These are phyloP conservation scores for Myioborus miniatus DNA, from an alignment of 2,797 vertebrate species.

Conservation along the genomic window DNA sequence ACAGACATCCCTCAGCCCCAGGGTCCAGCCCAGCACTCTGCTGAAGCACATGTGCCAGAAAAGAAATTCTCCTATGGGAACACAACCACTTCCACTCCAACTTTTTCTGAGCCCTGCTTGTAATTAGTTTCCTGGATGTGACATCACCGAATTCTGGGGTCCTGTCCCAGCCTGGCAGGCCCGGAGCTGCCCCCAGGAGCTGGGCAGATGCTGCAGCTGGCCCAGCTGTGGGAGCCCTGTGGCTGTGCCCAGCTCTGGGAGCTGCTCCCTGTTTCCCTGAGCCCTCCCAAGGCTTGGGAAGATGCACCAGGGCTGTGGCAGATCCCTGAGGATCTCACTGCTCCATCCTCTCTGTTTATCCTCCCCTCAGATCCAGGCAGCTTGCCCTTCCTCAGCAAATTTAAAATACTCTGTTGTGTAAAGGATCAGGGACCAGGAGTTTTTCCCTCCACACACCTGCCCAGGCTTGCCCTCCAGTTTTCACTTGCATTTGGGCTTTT, in stretches of 20 bases:
- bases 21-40: background rate
- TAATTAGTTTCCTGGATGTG: background rate
- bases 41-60: background rate
- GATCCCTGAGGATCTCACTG: background rate
- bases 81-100: background rate
- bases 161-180: background rate
- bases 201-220: background rate
- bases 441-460: background rate
- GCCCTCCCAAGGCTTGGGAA: background rate
- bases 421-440: background rate
- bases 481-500: background rate
- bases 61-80: background rate
- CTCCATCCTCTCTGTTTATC: accelerated
- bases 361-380: background rate
- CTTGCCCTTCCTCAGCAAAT: background rate
- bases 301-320: background rate
- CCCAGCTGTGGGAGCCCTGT: background rate
- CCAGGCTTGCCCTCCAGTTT: background rate
- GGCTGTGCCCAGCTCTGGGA: background rate
- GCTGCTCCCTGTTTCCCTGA: background rate
- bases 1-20: background rate
- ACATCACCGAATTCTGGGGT: background rate
- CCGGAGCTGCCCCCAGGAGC: background rate
- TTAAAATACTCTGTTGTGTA: accelerated
- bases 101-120: background rate